Conservation (phyloP, 2,888 invertebrate species). For the Pristionchus mayeri region DNA sequence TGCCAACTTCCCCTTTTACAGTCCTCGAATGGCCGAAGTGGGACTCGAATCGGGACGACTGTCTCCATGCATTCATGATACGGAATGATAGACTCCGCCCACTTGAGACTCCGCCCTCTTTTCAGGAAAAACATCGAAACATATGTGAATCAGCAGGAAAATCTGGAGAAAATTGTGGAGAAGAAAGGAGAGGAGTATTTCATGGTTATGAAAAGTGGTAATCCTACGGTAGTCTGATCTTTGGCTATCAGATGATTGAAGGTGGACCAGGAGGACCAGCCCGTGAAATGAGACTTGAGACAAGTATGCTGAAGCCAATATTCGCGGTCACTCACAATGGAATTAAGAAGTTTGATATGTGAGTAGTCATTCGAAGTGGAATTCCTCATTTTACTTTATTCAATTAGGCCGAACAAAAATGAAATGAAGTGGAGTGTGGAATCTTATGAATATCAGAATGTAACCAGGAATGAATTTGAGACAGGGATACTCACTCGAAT, state of each 20-base stretch:
- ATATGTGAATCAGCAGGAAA: background rate
- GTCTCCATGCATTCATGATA: background rate
- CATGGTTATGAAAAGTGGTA: background rate
- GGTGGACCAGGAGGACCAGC: background rate
- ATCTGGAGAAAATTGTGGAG: background rate
- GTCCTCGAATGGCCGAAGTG: slow-evolving; percentile 10
- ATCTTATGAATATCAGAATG: background rate
- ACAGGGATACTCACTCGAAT: background rate
- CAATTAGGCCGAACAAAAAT: background rate
- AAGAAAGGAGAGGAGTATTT: background rate
- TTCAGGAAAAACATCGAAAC: background rate
- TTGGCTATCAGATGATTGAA: background rate
- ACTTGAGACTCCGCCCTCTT: background rate
- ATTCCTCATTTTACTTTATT: background rate
- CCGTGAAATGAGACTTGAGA: slow-evolving; percentile 2
- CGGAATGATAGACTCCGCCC: background rate
- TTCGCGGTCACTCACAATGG: background rate
- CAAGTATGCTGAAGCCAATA: background rate
- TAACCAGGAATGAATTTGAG: background rate
- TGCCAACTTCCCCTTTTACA: background rate
- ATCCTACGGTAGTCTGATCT: background rate
- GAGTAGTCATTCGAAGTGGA: too few relatives aligned
- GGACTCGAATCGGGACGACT: background rate
- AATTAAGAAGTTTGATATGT: background rate
- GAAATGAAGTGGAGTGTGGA: background rate